These are phyloP conservation scores for Speoplatyrhinus poulsoni DNA, from an alignment of 2,113 vertebrate species.

Conservation along the genomic window DNA sequence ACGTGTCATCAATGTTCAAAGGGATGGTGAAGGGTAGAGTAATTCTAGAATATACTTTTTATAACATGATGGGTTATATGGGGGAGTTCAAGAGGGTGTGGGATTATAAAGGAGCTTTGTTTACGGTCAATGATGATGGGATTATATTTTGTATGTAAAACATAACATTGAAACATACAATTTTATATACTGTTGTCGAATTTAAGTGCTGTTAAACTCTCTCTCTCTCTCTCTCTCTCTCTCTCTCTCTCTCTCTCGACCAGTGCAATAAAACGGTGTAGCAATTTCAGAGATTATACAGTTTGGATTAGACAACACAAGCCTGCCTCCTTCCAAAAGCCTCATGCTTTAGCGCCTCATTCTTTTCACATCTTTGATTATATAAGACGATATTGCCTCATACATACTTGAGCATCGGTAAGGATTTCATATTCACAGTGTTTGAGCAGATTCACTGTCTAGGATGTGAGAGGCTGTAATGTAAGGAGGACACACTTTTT, in stretches of 20 bases:
- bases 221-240: slow-evolving; percentile 45
- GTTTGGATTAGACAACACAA: slow-evolving; percentile 64
- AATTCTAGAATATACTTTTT: too few relatives aligned
- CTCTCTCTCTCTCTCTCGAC: background rate
- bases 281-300: slow-evolving; percentile 74
- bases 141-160: too few relatives aligned
- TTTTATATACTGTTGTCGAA: too few relatives aligned
- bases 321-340: slow-evolving; percentile 61
- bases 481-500: slow-evolving; percentile 68
- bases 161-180: too few relatives aligned
- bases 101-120: too few relatives aligned
- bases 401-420: slow-evolving; percentile 50
- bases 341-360: slow-evolving; percentile 65
- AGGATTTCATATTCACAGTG: slow-evolving; percentile 57
- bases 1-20: too few relatives aligned
- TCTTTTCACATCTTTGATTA: slow-evolving; percentile 64
- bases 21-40: too few relatives aligned
- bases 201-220: slow-evolving; percentile 12
- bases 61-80: too few relatives aligned
- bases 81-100: too few relatives aligned
- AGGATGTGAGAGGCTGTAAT: slow-evolving; percentile 59
- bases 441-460: slow-evolving; percentile 50
- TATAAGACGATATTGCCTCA: slow-evolving; percentile 65
- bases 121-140: too few relatives aligned
- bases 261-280: slow-evolving; percentile 64